Conservation (phyloP, 2,113 vertebrate species). For the Candoia aspera region DNA sequence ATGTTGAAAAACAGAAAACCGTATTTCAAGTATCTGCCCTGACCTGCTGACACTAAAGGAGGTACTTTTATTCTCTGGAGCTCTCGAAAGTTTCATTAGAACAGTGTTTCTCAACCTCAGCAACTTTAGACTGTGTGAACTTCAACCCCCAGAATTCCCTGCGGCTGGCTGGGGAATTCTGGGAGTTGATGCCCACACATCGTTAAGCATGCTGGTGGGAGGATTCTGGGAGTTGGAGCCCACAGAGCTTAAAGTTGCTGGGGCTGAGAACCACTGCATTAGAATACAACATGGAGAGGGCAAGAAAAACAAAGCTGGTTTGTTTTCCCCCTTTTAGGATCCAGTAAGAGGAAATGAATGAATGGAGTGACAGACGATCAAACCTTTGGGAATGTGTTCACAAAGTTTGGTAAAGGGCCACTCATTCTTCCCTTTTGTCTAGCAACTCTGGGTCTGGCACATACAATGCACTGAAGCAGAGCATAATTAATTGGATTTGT, state of each 20-base stretch:
- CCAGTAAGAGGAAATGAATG: background rate
- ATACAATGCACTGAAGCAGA: background rate
- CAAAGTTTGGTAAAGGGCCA: background rate
- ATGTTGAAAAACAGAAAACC: no score
- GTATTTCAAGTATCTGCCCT: no score
- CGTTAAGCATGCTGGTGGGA: background rate
- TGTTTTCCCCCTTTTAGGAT: background rate
- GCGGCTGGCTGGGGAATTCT: background rate
- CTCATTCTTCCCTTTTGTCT: background rate
- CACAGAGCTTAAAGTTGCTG: background rate
- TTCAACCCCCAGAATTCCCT: background rate
- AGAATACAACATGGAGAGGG: background rate
- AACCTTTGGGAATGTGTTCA: no score
- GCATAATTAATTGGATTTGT: background rate
- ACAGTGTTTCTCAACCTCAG: no score
- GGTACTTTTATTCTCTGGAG: no score
- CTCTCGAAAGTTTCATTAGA: no score
- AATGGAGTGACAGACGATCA: background rate
- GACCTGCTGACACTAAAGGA: no score
- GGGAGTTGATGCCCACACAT: background rate
- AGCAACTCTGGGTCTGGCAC: background rate
- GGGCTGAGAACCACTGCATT: background rate
- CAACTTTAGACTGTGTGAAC: background rate
- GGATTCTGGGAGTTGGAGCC: background rate
- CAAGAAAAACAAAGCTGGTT: background rate